Evolutionary conservation across 2,113 vertebrate species (phyloP).

Genomic region (Tenebrosternarchus preto): DNA sequence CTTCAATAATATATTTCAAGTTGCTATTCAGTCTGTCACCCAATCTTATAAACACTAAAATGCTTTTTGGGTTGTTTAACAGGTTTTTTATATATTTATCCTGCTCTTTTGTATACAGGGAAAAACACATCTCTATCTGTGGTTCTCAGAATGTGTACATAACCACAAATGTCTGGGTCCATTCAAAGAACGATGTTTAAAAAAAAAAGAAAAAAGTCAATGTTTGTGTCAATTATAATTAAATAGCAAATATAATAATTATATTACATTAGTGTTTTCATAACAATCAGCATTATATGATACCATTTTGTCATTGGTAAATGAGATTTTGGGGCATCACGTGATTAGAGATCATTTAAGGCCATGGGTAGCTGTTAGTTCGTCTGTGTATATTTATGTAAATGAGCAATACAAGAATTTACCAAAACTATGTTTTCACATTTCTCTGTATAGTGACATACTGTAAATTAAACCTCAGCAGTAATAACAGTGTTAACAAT

Average conservation of each 20-base stretch:
- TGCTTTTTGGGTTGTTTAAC: neutral
- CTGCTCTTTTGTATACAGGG: slow-evolving; percentile 44
- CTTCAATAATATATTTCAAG: neutral
- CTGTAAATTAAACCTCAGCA: slow-evolving; percentile 77
- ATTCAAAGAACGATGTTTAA: slow-evolving; percentile 51
- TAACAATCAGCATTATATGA: slow-evolving; percentile 53
- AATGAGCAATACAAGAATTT: slow-evolving; percentile 83
- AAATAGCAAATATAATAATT: slow-evolving; percentile 51
- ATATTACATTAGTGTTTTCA: slow-evolving; percentile 58
- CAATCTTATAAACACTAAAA: slow-evolving; percentile 20
- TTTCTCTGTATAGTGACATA: slow-evolving; percentile 77
- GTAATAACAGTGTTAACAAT: slow-evolving; percentile 69
- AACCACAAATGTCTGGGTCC: slow-evolving; percentile 56
- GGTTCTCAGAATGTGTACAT: slow-evolving; percentile 51
- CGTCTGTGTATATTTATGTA: slow-evolving; percentile 77
- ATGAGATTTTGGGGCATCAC: slow-evolving; percentile 58
- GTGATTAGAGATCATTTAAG: slow-evolving; percentile 58
- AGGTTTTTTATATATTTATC: slow-evolving; percentile 9
- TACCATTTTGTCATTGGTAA: slow-evolving; percentile 57
- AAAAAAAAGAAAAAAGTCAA: slow-evolving; percentile 51
- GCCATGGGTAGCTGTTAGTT: slow-evolving; percentile 72
- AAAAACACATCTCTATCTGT: slow-evolving; percentile 34
- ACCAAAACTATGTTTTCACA: slow-evolving; percentile 75
- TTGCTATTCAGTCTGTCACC: neutral
- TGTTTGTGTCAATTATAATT: slow-evolving; percentile 58